Base-by-base conservation (phyloP, 2,888 invertebrate genomes). In the Drosophila monieri region DNA sequence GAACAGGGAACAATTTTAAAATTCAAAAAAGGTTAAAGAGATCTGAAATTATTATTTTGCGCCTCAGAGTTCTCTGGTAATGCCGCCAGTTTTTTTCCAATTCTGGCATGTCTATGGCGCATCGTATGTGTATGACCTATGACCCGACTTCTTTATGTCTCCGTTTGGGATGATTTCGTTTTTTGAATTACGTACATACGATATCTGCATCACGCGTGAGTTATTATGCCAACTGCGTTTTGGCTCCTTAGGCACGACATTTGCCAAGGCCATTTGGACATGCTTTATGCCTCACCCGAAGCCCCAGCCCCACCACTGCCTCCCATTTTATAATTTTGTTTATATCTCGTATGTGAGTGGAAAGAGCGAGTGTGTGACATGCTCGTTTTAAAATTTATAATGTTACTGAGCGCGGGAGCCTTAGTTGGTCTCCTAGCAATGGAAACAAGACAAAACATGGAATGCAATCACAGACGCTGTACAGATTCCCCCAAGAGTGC, bases 371-470 rank as follows among this genome's bases (percentile, higher is more conserved):
- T 72, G 74, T 78, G 78, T 73, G 78, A 74, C 81, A 78, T 68
- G 77, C 77, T 85, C 80, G 77, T 88, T 84, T 88, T 87, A 87
- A 87, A 84, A 84, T 84, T 87, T 84, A 84, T 87, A 85, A 88
- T 87, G 78, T 74, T 66, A 55, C 67, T 52, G 35, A 49, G 69
- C 30, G 46, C 41, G 48, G 25, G 30, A 12, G 27, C 43, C 51
- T 43, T 43, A 65, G 66, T 46, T 65, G 64, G 66, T 65, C 52
- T 65, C 64, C 53, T 46, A 53, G 66, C 64, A 46, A 65, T 53
- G 53, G 64, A 27, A 70, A 68, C 51, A 62, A 49, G 69, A 44
- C 54, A 58, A 53, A 85, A 71, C 80, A 86, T 80, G 80, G 69
- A 84, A 74, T 85, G 84, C 84, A 84, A 84, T 87, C 83, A 87